Conservation (phyloP, 1,140 invertebrate genomes). For the Oscheius sp. region DNA sequence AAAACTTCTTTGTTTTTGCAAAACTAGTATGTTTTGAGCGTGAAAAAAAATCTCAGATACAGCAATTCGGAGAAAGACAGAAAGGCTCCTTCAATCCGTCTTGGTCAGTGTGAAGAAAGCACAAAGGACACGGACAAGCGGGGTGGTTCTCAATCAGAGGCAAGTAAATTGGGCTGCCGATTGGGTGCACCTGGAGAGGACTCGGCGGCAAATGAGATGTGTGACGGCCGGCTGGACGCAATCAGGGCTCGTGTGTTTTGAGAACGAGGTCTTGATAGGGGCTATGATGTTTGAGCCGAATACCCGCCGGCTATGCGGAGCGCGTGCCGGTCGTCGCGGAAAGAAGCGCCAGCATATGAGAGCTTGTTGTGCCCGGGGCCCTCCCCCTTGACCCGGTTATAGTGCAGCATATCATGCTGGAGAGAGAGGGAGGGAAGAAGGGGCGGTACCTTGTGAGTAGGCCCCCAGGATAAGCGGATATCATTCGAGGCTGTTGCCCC, state of each 20-base stretch:
- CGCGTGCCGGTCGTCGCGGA: no score
- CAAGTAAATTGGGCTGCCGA: neutral
- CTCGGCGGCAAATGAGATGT: slow-evolving; percentile 9
- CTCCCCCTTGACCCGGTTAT: slow-evolving; percentile 10
- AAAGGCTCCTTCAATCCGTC: no score
- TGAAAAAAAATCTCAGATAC: no score
- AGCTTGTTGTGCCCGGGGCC: slow-evolving; percentile 5
- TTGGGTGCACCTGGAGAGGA: slow-evolving; percentile 10
- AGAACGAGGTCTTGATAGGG: neutral
- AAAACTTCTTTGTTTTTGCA: no score
- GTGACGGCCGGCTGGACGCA: slow-evolving; percentile 1
- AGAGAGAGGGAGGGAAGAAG: no score
- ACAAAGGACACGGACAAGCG: neutral
- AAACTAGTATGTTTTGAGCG: no score
- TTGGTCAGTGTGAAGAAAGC: no score
- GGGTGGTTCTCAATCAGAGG: neutral
- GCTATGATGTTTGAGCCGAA: neutral
- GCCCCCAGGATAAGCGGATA: no score
- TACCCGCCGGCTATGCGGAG: no score
- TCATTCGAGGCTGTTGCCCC: no score
- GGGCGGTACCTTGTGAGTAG: no score
- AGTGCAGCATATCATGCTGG: neutral
- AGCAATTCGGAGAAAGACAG: no score
- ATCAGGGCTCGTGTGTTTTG: neutral
- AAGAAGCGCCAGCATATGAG: slow-evolving; percentile 3